phyloP scores from a whole-genome alignment of 2,113 vertebrate genomes.

The Glareola pratincola region DNA sequence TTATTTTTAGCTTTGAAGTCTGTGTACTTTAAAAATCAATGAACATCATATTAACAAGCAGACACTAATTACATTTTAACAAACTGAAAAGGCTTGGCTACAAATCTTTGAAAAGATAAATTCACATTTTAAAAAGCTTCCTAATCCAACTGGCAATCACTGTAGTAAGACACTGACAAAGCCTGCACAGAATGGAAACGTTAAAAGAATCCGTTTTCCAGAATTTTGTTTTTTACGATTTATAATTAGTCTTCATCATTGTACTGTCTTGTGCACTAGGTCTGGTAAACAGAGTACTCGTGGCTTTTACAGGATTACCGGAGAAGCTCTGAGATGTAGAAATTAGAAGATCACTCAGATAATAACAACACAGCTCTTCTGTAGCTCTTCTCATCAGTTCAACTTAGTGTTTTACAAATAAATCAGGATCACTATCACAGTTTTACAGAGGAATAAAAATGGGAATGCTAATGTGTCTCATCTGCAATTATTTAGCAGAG shows the following conservation, averaged over 20 bases:
- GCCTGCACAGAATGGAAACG: conserved; percentile 16
- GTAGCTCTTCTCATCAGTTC: not conserved
- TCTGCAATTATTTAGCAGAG: not conserved
- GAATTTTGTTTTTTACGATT: conserved; percentile 13
- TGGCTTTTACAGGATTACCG: conserved; percentile 24
- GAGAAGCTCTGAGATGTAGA: not conserved
- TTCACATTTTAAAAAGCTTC: conserved; percentile 7
- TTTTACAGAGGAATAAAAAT: not conserved
- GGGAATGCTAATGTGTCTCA: not conserved
- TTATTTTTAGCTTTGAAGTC: conserved; percentile 66
- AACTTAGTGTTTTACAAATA: not conserved
- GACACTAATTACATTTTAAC: conserved; percentile 46
- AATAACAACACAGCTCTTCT: not conserved
- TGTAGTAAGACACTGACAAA: not conserved
- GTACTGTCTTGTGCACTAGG: not conserved
- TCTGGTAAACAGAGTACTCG: conserved; percentile 23
- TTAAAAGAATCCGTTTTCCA: conserved; percentile 25
- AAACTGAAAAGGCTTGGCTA: conserved; percentile 28
- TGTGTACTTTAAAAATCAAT: conserved; percentile 67
- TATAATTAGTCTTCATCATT: conserved; percentile 34
- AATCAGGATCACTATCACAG: not conserved
- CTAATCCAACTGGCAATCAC: conserved; percentile 26
- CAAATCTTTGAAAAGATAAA: conserved; percentile 37
- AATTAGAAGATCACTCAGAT: not conserved
- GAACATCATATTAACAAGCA: conserved; percentile 59